Evolutionary conservation across 2,797 vertebrate genomes (phyloP).

Genomic region (Macroramphosus scolopax): DNA sequence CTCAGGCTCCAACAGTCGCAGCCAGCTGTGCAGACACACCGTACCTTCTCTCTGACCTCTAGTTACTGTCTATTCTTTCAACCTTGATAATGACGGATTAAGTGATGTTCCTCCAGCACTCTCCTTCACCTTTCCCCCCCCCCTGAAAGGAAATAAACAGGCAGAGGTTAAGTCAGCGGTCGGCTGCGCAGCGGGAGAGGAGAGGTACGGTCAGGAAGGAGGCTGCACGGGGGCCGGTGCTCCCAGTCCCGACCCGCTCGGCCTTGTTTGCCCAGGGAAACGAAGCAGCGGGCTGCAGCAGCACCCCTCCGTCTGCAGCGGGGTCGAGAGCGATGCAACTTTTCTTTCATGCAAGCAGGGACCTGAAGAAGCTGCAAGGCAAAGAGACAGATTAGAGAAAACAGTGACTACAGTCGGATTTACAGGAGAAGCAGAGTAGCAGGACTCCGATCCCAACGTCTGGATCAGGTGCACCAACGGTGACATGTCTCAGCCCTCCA

Average conservation of each 20-base stretch:
- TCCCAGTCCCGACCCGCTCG: constrained; percentile 66
- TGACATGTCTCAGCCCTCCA: no score
- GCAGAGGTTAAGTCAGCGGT: background rate
- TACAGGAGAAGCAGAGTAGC: constrained; percentile 31
- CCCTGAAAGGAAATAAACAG: constrained; percentile 2
- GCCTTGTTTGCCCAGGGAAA: constrained; percentile 62
- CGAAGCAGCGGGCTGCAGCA: constrained; percentile 32
- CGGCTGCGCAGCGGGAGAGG: constrained; percentile 4
- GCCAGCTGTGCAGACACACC: no score
- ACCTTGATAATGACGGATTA: background rate
- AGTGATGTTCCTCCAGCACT: background rate
- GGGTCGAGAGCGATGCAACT: constrained; percentile 30
- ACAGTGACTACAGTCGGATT: constrained; percentile 45
- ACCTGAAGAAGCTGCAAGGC: constrained; percentile 64
- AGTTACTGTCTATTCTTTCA: background rate
- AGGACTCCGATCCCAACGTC: constrained; percentile 13
- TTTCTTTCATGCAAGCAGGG: constrained; percentile 62
- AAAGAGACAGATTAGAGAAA: constrained; percentile 68
- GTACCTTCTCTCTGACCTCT: background rate
- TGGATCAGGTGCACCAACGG: constrained; percentile 8
- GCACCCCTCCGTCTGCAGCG: constrained; percentile 41
- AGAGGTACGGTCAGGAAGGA: constrained; percentile 8
- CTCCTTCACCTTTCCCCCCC: background rate
- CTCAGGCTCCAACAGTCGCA: no score
- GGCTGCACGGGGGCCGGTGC: constrained; percentile 13